Conservation (phyloP, 2,113 vertebrate genomes). For the Mormyrus iriodes region DNA sequence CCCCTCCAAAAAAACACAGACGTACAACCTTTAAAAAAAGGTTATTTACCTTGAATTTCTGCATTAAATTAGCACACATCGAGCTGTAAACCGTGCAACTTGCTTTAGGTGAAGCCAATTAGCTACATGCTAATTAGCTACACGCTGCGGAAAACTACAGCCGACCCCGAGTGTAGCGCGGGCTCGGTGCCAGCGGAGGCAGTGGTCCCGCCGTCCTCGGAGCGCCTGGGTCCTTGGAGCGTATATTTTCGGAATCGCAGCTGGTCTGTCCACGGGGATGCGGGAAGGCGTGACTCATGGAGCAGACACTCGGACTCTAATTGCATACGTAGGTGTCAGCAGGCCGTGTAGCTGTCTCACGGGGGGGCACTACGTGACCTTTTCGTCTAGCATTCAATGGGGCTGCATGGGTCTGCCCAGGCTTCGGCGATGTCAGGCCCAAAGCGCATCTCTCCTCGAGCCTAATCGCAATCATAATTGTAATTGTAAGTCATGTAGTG, state of each 20-base stretch:
- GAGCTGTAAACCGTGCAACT: background rate
- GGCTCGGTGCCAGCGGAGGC: no score
- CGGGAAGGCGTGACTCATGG: background rate
- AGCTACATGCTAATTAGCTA: background rate
- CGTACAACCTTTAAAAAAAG: background rate
- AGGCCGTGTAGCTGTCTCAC: background rate
- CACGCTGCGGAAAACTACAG: background rate
- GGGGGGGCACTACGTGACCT: background rate
- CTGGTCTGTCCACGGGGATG: constrained; percentile 7
- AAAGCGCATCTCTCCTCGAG: background rate
- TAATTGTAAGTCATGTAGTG: no score
- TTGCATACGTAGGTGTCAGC: constrained; percentile 6
- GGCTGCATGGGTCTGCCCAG: background rate
- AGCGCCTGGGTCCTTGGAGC: background rate
- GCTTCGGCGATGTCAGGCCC: background rate
- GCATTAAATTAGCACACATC: background rate
- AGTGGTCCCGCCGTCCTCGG: background rate
- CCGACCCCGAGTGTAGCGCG: background rate
- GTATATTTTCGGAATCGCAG: constrained; percentile 9
- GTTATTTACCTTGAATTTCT: background rate
- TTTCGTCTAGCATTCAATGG: background rate
- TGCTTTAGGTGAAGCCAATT: background rate
- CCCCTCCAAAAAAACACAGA: background rate
- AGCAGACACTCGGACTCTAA: constrained; percentile 7
- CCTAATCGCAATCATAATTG: background rate